Base-by-base conservation (phyloP, 2,888 invertebrate species). In the Quadriops clusia region DNA sequence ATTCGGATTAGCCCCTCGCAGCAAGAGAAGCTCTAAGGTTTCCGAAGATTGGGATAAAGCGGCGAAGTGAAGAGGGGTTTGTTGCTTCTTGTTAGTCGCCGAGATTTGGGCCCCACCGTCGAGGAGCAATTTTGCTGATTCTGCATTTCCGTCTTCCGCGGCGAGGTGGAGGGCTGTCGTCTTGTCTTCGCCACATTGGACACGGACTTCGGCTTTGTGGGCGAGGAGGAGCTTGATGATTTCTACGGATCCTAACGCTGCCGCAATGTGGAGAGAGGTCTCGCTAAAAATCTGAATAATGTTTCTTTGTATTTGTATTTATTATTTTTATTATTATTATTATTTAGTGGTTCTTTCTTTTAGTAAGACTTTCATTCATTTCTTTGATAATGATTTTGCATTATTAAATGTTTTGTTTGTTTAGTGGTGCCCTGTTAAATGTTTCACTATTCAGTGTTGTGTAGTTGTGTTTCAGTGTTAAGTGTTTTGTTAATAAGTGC, bases 161-260 rank as follows among this genome's bases (percentile, higher is more conserved):
- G 90, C 86, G 43, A 90, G 62, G 61, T 91, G 90, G 15, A 93
- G 58, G 2, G 90, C 82, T 0, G 90, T 87, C 29, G 80, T 72
- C 47, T 76, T 71, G 12, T 74, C 72, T 2, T 67, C 52, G 0
- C 84, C 83, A 39, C 74, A 66, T 38, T 81, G 79, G 1, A 83
- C 80, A 28, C 77, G 64, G 13, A 37, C 79, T 47, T 86, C 85
- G 1, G 87, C 85, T 12, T 87, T 86, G 44, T 80, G 70, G 32
- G 71, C 72, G 34, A 87, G 63, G 12, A 91, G 65, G 38, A 90
- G 61, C 54, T 75, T 70, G 18, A 82, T 71, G 53, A 77, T 83
- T 22, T 67, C 65, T 2, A 71, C 65, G 18, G 75, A 74, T 1
- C 85, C 85, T 23, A 81, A 60, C 4, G 78, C 72, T 8, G 83